Base-by-base conservation (phyloP, 2,113 vertebrate species). In the Phrynosoma blainvillii region DNA sequence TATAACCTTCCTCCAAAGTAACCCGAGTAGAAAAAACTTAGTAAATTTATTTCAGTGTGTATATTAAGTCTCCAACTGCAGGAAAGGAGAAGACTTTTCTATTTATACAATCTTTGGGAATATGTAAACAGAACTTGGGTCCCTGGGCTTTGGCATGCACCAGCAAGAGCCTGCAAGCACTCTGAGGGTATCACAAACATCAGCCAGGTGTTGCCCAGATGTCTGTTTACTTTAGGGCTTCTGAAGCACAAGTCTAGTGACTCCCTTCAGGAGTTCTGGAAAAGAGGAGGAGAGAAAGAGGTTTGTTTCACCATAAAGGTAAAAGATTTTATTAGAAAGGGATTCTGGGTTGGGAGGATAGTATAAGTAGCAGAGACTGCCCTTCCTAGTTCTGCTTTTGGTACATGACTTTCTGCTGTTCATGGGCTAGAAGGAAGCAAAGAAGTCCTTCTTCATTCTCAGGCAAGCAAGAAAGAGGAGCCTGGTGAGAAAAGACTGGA, bases 131-230 rank as follows among this genome's bases (percentile, higher is more conserved):
- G 59, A 88, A 32, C 76, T 84, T 83, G 74, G 74, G 82, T 71
- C 80, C 21, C 20, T 2, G 78, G 40, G 47, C 82, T 73, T 88
- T 30, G 79, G 27, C 62, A 36, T 59, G 25, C 7, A 84, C 40
- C 4, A 73, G 87, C 47, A 87, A 88, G 42, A 78, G 56, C 70
- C 52, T 54, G 10, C 56, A 81, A 71, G 1, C 36, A 11, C 12
- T 93, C 66, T 27, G 42, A 36, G 42, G 9, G 7, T 85, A 79
- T 90, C 87, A 81, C 23, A 86, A 86, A 68, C 89, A 90, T 42
- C 86, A 54, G 13, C 52, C 92, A 93, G 85, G 83, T 90, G 88
- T 42, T 94, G 62, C 78, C 87, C 86, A 93, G 56, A 91, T 93
- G 88, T 86, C 59, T 88, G 81, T 84, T 65, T 77, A 78, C 86